Conservation (phyloP, 2,888 invertebrate species). For the Agriopis marginaria region DNA sequence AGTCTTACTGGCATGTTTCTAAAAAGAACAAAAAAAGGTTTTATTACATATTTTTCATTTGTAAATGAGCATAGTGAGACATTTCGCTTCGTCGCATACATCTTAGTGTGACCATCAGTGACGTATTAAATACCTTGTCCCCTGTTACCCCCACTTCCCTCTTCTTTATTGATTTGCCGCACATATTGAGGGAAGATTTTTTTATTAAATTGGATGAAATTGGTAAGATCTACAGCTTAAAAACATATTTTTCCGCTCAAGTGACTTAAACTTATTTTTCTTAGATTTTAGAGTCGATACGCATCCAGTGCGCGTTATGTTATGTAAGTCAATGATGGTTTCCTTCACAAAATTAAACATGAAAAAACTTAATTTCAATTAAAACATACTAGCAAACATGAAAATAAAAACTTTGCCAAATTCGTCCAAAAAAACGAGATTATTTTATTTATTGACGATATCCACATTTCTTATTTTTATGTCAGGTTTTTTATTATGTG, state of each 20-base stretch:
- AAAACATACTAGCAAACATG: slow-evolving; percentile 3
- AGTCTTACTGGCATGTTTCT: background rate
- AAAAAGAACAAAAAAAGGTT: background rate
- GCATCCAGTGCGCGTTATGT: too few relatives aligned
- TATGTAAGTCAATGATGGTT: too few relatives aligned
- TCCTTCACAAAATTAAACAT: too few relatives aligned
- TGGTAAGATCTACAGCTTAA: slow-evolving; percentile 51
- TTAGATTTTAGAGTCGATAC: too few relatives aligned
- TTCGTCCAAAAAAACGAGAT: slow-evolving; percentile 70
- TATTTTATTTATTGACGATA: slow-evolving; percentile 78
- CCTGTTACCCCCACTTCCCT: slow-evolving; percentile 46
- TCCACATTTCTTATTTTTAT: slow-evolving; percentile 42
- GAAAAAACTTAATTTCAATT: too few relatives aligned
- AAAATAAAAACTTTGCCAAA: slow-evolving; percentile 47
- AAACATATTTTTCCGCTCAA: background rate
- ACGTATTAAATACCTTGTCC: slow-evolving; percentile 50
- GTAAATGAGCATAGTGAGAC: slow-evolving; percentile 70
- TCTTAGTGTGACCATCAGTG: slow-evolving; percentile 65
- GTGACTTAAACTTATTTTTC: too few relatives aligned
- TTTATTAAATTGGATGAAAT: slow-evolving; percentile 50
- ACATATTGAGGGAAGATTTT: slow-evolving; percentile 45
- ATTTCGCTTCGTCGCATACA: slow-evolving; percentile 71
- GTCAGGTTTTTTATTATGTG: slow-evolving; percentile 47
- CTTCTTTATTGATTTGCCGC: slow-evolving; percentile 62
- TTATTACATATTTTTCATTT: background rate